A percentile compares a stretch with the other conserved stretches of the same genome.
Evolutionary conservation across 30 jellyfish, hydroid and myxozoan species (phyloP).

Genomic region (Rhopilema esculentum): DNA sequence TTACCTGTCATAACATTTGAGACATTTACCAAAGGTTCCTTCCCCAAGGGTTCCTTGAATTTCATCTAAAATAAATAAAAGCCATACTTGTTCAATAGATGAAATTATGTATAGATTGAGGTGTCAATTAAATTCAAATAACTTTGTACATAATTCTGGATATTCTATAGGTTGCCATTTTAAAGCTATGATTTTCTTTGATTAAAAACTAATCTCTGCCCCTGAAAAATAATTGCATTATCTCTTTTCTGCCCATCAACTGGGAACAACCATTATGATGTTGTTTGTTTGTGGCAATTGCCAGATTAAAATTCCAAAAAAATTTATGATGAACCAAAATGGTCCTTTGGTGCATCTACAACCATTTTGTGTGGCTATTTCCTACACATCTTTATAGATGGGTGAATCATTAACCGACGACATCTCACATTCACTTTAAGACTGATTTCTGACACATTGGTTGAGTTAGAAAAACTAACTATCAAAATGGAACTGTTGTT

Average conservation of each 20-base stretch:
- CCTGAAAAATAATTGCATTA: background rate
- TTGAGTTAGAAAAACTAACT: background rate
- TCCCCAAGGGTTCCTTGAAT: constrained; percentile 87
- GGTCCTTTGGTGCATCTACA: too few relatives aligned
- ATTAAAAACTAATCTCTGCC: background rate
- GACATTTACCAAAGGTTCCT: constrained; percentile 97
- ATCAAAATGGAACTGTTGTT: background rate
- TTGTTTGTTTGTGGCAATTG: too few relatives aligned
- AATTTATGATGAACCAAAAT: background rate
- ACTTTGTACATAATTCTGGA: too few relatives aligned
- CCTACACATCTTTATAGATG: background rate
- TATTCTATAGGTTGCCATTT: background rate
- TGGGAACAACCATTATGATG: too few relatives aligned
- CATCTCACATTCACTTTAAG: background rate
- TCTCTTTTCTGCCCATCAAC: background rate
- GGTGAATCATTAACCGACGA: background rate
- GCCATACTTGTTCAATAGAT: background rate
- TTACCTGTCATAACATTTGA: constrained; percentile 94
- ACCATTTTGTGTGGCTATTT: background rate
- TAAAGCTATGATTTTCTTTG: background rate
- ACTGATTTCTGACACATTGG: background rate
- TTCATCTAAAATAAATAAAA: constrained; percentile 78
- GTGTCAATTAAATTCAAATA: too few relatives aligned
- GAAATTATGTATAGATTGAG: too few relatives aligned
- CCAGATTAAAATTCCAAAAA: background rate